phyloP scores from a whole-genome alignment of 2,113 vertebrate species.

The Marmota flaviventris region DNA sequence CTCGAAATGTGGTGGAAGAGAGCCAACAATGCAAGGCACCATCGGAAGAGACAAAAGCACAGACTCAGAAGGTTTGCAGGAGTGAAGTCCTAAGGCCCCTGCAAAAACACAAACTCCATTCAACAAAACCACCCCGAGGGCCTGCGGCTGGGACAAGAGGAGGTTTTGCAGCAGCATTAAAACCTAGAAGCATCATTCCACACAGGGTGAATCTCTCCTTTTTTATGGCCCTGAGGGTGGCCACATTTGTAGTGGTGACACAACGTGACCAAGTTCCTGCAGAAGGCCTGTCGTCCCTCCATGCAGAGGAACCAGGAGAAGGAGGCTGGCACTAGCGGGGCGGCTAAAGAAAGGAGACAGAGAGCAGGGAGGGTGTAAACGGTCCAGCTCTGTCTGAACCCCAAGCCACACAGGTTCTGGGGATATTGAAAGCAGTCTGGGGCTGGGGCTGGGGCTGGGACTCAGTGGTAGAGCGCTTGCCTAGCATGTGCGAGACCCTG shows the following conservation, averaged over 20 bases:
- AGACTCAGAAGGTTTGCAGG: not conserved
- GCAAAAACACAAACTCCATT: not conserved
- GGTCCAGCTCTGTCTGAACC: not conserved
- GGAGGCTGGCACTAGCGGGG: not conserved
- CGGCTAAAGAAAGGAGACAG: not conserved
- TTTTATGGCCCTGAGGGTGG: not conserved
- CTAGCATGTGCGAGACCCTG: no score
- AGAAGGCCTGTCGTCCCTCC: not conserved
- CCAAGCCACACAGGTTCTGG: not conserved
- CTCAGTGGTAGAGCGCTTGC: no score
- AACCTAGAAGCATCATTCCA: not conserved
- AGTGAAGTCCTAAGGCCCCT: not conserved
- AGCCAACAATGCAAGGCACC: not conserved
- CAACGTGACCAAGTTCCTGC: not conserved
- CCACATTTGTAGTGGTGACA: accelerated
- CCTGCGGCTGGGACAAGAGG: not conserved
- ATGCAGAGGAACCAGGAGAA: not conserved
- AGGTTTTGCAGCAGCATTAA: not conserved
- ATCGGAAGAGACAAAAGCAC: no score
- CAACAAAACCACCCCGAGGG: not conserved
- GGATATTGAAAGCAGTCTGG: not conserved
- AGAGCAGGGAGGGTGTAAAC: not conserved
- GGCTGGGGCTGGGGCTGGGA: no score
- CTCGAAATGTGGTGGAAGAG: not conserved
- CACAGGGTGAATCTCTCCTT: accelerated